Percentiles rank a stretch among this genome's conserved stretches.
These are phyloP conservation scores for Trachythela sp. DNA, from an alignment of 64 coral and sea anemone genomes.

Conservation along the genomic window DNA sequence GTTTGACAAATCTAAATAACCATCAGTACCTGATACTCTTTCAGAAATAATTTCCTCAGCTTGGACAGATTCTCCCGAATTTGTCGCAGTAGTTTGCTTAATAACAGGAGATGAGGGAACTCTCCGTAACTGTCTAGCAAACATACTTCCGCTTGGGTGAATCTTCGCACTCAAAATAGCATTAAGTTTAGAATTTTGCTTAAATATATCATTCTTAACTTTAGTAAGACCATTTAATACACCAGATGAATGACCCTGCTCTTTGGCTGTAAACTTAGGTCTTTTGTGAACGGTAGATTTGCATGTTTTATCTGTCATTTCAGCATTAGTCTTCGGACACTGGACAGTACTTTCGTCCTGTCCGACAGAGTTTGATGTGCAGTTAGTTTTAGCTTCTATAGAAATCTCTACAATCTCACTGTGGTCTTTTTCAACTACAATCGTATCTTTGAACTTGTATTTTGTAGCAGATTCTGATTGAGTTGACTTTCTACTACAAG, in stretches of 20 bases:
- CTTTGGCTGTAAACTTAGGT: background rate
- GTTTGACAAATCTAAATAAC: background rate
- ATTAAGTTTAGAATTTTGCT: background rate
- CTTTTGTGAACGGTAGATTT: background rate
- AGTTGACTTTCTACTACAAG: background rate
- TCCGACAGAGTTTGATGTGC: background rate
- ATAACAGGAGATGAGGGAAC: background rate
- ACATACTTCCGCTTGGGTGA: background rate
- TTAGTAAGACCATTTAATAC: background rate
- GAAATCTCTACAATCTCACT: background rate
- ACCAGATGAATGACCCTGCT: background rate
- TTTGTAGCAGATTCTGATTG: background rate
- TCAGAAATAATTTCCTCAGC: background rate
- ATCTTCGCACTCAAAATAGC: background rate
- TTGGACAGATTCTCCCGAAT: background rate
- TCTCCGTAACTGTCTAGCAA: background rate
- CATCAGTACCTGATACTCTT: background rate
- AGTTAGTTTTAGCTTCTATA: background rate
- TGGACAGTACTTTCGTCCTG: background rate
- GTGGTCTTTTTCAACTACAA: background rate
- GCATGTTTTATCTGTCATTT: background rate
- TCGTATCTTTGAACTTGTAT: background rate
- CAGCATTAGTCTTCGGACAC: too few relatives aligned
- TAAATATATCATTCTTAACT: background rate
- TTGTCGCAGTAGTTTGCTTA: background rate